Conservation (phyloP, 2,888 invertebrate genomes). For the Drosophila cracens region DNA sequence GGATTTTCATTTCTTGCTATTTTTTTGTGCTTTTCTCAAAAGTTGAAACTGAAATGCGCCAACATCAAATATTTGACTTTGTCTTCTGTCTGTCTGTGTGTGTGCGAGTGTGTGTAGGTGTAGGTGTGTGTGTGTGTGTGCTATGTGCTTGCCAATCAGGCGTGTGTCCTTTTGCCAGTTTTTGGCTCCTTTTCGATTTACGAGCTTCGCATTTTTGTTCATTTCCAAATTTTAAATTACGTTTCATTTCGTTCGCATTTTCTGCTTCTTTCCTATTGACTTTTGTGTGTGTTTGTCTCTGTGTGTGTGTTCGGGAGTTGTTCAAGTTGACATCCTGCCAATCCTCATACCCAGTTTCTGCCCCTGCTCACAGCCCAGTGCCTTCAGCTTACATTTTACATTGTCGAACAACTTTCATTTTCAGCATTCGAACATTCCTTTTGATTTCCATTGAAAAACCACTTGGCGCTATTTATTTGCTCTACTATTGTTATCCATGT, state of each 20-base stretch:
- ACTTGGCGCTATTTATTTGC: constrained; percentile 12
- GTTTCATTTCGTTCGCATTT: constrained; percentile 60
- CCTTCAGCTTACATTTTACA: neutral
- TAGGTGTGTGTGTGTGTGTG: constrained; percentile 22
- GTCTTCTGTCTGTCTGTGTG: constrained; percentile 33
- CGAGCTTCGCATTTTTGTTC: constrained; percentile 65
- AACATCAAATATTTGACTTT: constrained; percentile 80
- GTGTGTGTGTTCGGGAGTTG: neutral
- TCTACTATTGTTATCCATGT: neutral
- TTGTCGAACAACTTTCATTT: constrained; percentile 53
- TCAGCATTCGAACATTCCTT: constrained; percentile 48
- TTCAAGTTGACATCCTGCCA: constrained; percentile 9
- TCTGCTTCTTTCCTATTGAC: constrained; percentile 39
- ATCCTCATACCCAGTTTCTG: neutral
- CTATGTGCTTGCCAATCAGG: constrained; percentile 76
- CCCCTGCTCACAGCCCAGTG: constrained; percentile 1
- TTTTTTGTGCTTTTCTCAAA: constrained; percentile 46
- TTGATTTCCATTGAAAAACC: constrained; percentile 45
- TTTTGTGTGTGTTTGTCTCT: constrained; percentile 13
- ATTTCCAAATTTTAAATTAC: constrained; percentile 77
- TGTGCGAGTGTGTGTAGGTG: constrained; percentile 6
- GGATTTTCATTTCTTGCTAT: constrained; percentile 21
- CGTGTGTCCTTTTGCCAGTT: constrained; percentile 62
- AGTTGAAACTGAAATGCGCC: constrained; percentile 73
- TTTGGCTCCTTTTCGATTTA: constrained; percentile 55